A percentile compares a stretch with the other conserved stretches of the same genome.
phyloP scores from a whole-genome alignment of 2,888 invertebrate species.

The Cordilura impudica region DNA sequence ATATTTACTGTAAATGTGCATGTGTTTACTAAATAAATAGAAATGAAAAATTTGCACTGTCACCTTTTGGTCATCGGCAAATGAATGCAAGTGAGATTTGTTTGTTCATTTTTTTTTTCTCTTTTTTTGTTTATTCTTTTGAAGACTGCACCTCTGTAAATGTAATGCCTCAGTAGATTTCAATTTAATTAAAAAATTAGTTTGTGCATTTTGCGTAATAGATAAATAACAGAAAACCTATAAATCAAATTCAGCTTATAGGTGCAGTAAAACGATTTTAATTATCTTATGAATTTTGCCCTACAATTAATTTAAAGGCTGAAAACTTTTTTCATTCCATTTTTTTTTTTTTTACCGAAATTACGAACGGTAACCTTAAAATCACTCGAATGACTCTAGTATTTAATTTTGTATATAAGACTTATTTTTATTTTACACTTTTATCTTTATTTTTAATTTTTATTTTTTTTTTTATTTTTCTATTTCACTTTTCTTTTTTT shows the following conservation, averaged over 20 bases:
- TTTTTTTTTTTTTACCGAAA: no score
- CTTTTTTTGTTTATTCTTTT: background rate
- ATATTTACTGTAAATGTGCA: background rate
- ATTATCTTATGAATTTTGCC: no score
- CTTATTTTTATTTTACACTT: no score
- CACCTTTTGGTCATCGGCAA: slow-evolving; percentile 23
- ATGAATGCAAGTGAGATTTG: background rate
- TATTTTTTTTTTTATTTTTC: slow-evolving; percentile 64
- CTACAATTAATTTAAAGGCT: no score
- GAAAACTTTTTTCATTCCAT: no score
- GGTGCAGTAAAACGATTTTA: slow-evolving; percentile 40
- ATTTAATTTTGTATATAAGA: no score
- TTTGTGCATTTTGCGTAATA: slow-evolving; percentile 9
- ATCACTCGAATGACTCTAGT: no score
- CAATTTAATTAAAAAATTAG: slow-evolving; percentile 54
- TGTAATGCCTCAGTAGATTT: slow-evolving; percentile 52
- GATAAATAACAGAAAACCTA: slow-evolving; percentile 24
- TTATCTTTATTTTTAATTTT: slow-evolving; percentile 55
- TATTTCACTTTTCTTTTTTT: slow-evolving; percentile 64
- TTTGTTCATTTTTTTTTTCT: background rate
- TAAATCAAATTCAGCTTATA: slow-evolving; percentile 29
- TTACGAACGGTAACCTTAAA: no score
- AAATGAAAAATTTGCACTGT: slow-evolving; percentile 19
- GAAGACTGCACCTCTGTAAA: slow-evolving; percentile 46
- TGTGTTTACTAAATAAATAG: background rate